Evolutionary conservation across 2,888 invertebrate genomes (phyloP), one percentile per base, ranked within the genome.

Genomic region (Euclidia mi): DNA sequence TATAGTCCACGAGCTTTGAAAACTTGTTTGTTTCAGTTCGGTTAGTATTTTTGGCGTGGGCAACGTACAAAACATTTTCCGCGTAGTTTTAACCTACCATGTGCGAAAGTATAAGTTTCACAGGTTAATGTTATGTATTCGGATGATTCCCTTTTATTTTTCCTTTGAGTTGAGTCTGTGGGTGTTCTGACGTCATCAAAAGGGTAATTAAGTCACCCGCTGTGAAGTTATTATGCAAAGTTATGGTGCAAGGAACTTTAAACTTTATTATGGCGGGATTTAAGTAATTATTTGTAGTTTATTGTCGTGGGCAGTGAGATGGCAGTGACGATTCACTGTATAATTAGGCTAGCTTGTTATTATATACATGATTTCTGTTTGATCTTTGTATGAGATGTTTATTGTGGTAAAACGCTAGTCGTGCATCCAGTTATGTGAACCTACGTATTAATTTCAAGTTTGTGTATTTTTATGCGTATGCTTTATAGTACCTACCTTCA

Each of bases 21-120:
- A 79, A 75, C 76, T 81, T 79, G 78, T 81, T 81, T 82, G 77
- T 68, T 71, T 56, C 51, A 56, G 59, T 31, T 62, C 14, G 52
- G 63, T 71, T 70, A 55, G 56, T 74, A 70, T 65, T 71, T 62
- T 71, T 61, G 55, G 58, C 55, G 50, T 49, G 46, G 59, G 15
- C 50, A 66, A 25, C 52, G 49, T 31, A 46, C 56, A 58, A 74
- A 74, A 67, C 74, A 71, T 47, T 74, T 74, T 57, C 57, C 43
- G 32, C 35, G 37, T 56, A 65, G 58, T 58, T 71, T 11, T 11
- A 31, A 11, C 45, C 25, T 47, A 45, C 46, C 38, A 65, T 61
- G 28, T 61, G 45, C 57, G 62, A 47, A 48, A 61, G 52, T 44
- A 44, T 44, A n/a, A 60, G 43, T 49, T 9, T 42, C 38, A 1